phyloP scores from a whole-genome alignment of 2,113 vertebrate species.

The Centropus bengalensis region DNA sequence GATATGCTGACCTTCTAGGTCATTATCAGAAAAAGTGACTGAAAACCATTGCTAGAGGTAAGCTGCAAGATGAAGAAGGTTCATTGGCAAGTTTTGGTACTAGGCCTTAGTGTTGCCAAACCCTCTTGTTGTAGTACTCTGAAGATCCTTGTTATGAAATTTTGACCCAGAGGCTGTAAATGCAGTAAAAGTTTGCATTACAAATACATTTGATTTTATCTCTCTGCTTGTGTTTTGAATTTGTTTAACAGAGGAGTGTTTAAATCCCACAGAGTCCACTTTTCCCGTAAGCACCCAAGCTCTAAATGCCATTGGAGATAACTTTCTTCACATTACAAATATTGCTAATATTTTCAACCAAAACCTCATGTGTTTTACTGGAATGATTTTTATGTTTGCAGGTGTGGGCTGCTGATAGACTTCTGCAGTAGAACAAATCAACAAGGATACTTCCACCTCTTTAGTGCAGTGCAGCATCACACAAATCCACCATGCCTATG shows the following conservation, averaged over 20 bases:
- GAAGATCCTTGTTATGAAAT: not conserved
- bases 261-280: not conserved
- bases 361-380: not conserved
- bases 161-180: not conserved
- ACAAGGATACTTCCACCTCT: not conserved
- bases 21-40: not conserved
- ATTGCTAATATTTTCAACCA: not conserved
- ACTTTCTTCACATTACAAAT: not conserved
- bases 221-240: not conserved
- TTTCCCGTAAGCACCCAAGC: not conserved
- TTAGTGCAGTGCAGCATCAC: not conserved
- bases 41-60: not conserved
- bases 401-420: not conserved
- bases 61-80: not conserved
- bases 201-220: not conserved
- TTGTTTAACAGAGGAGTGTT: not conserved
- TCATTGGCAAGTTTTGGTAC: not conserved
- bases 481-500: conserved; percentile 68
- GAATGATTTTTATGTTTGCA: not conserved
- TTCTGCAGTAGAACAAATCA: not conserved
- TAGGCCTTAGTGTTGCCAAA: not conserved
- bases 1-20: not conserved
- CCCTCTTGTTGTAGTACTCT: not conserved
- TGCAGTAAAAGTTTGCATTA: not conserved
- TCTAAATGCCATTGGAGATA: not conserved